Percentiles rank a stretch among this genome's conserved stretches.
phyloP scores from a whole-genome alignment of 2,113 vertebrate species.

The Myotis davidii region DNA sequence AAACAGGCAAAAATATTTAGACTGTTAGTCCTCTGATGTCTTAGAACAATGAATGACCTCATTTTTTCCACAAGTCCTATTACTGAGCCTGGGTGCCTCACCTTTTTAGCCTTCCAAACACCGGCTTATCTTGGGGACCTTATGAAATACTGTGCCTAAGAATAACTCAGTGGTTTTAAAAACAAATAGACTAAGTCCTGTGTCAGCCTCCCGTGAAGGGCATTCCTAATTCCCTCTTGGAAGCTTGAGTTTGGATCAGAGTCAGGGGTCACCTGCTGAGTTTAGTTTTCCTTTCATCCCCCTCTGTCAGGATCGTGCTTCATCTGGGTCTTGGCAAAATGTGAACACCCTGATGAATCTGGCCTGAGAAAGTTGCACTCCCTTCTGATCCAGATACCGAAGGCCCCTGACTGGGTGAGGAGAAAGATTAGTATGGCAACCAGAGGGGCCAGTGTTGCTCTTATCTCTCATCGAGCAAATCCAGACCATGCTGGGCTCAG shows the following conservation, averaged over 20 bases:
- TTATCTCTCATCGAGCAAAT: background rate
- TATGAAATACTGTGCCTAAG: constrained; percentile 45
- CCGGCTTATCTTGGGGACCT: constrained; percentile 63
- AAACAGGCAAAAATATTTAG: constrained; percentile 9
- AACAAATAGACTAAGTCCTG: constrained; percentile 40
- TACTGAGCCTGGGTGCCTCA: background rate
- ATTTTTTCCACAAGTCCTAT: constrained; percentile 12
- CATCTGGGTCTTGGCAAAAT: background rate
- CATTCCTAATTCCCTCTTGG: constrained; percentile 37
- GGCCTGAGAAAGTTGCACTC: background rate
- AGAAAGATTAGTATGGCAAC: background rate
- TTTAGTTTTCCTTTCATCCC: background rate
- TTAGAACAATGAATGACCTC: constrained; percentile 54
- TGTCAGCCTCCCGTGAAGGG: background rate
- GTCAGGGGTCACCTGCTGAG: background rate
- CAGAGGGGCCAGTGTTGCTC: background rate
- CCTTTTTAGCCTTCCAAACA: constrained; percentile 56
- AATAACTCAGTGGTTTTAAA: constrained; percentile 53
- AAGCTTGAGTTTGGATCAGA: constrained; percentile 17
- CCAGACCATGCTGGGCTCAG: background rate
- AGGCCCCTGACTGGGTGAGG: background rate
- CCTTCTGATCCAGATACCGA: background rate
- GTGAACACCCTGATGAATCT: background rate
- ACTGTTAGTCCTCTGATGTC: constrained; percentile 11
- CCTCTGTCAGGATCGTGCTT: background rate